Evolutionary conservation across 2,113 vertebrate species (phyloP).

Genomic region (Hippocampus zosterae): DNA sequence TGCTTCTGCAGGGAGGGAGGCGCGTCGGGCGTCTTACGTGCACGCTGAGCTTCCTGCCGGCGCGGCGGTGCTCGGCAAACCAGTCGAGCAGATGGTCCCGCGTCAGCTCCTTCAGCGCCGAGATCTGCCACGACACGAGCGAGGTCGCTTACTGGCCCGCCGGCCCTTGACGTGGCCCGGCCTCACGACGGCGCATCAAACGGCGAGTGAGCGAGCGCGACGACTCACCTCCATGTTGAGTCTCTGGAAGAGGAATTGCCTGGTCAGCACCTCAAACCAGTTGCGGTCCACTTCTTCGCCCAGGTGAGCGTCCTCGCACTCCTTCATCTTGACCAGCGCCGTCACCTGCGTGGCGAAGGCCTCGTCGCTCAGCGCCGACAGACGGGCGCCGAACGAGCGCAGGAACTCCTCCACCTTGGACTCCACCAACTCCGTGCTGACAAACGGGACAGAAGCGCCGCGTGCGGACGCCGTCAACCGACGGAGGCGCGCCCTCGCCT

Average conservation of each 20-base stretch:
- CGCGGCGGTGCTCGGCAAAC: conserved; percentile 79
- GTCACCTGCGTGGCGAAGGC: conserved; percentile 87
- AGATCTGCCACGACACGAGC: conserved; percentile 70
- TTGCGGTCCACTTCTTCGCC: conserved; percentile 95
- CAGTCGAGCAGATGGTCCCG: conserved; percentile 82
- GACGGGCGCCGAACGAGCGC: conserved; percentile 79
- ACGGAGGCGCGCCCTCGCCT: too few relatives aligned
- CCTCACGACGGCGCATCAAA: too few relatives aligned
- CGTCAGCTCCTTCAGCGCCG: conserved; percentile 83
- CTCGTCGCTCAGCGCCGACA: conserved; percentile 82
- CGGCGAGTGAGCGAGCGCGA: too few relatives aligned
- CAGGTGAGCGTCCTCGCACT: conserved; percentile 92
- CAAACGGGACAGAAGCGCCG: rapidly evolving
- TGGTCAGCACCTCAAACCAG: conserved; percentile 92
- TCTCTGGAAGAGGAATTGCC: conserved; percentile 90
- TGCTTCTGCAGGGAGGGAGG: background rate
- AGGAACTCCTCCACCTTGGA: conserved; percentile 93
- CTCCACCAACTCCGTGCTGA: conserved; percentile 89
- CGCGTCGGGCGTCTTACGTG: conserved; percentile 71
- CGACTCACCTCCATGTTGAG: conserved; percentile 82
- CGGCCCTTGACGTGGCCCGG: too few relatives aligned
- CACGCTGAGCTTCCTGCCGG: conserved; percentile 84
- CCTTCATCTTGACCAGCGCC: conserved; percentile 91
- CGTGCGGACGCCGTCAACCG: too few relatives aligned
- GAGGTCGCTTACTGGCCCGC: too few relatives aligned